Conservation (phyloP, 2,113 vertebrate species). For the Scortum barcoo region DNA sequence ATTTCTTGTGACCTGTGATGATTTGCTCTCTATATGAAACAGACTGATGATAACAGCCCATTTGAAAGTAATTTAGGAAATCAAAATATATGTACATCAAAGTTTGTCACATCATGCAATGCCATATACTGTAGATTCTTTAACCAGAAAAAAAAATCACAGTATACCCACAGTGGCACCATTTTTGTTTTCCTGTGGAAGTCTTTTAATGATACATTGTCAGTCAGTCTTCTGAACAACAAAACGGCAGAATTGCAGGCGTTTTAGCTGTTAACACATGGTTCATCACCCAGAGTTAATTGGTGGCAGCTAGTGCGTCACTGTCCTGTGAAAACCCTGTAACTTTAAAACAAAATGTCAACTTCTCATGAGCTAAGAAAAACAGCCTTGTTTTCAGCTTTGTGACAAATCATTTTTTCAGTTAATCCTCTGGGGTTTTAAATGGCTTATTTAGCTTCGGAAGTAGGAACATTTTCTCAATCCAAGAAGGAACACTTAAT, state of each 20-base stretch:
- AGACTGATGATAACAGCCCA: constrained; percentile 58
- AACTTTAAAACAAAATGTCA: not conserved
- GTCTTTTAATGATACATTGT: not conserved
- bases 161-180: not conserved
- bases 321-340: not conserved
- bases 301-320: not conserved
- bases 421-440: not conserved
- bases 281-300: constrained; percentile 7
- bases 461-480: not conserved
- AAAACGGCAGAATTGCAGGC: not conserved
- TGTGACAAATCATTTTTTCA: not conserved
- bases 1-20: constrained; percentile 49
- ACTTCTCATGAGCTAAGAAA: constrained; percentile 1
- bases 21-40: constrained; percentile 61
- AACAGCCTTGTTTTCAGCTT: not conserved
- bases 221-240: not conserved
- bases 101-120: constrained; percentile 47
- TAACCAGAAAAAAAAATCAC: not conserved
- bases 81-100: constrained; percentile 60
- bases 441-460: not conserved
- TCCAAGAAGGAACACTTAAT: not conserved
- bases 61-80: constrained; percentile 64
- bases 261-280: not conserved
- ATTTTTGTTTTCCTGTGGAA: constrained; percentile 10
- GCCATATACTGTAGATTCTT: constrained; percentile 8